Base-by-base conservation (phyloP, 2,888 invertebrate genomes). In the Hypolimnas misippus region DNA sequence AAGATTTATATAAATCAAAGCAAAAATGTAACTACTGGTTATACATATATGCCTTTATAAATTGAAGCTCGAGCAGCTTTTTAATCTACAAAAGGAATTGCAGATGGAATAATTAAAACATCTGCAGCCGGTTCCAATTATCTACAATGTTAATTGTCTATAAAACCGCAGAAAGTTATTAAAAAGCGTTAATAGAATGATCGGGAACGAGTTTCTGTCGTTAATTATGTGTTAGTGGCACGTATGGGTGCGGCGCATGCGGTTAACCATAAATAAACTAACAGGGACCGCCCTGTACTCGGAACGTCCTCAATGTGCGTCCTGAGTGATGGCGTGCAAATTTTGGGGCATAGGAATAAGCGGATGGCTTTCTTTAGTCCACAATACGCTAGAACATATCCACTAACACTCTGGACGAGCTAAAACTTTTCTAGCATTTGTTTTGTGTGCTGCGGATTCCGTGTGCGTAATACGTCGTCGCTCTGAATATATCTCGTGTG, bases 231-330 rank as follows among this genome's bases (percentile, higher is more conserved):
- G 87, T 84, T 81, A 75, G 76, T 77, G 81, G 82, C 80, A 52
- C 57, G 62, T 29, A 56, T 62, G 83, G 85, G 84, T 82, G 85
- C 77, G 82, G 79, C 78, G 79, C 78, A 74, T 75, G 79, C 77
- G 75, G 75, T 73, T 71, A 74, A 75, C 78, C 84, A 87, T 89
- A 87, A 87, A 89, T 87, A 86, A 85, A 75, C 71, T 74, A 78
- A 71, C 70, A 70, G 70, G 76, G 76, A 73, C 79, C 87, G 84
- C 84, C 86, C 83, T 73, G 74, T 77, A 73, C 77, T 75, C 72
- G 74, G 80, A 83, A 79, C 79, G 76, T 76, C 73, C 74, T 69
- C 70, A 31, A 33, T 12, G 33, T 49, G 33, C 55, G 12, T 1
- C 12, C n/a, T 46, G 19, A 17, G 49, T 46, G 31, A 31, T 44